Conservation (phyloP, 1,140 invertebrate species). For the Calosoma granatense region DNA sequence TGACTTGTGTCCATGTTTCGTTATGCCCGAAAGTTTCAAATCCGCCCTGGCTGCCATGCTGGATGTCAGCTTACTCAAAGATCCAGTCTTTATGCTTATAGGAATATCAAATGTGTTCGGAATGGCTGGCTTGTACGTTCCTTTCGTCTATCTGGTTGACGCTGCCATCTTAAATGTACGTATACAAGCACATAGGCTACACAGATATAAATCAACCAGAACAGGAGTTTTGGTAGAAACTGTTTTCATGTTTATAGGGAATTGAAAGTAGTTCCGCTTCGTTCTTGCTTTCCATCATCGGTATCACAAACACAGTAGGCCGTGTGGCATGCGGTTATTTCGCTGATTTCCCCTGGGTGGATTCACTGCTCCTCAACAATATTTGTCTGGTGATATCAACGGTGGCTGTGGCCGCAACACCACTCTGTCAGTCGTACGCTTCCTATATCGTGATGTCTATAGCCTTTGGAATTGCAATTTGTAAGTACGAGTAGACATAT, state of each 20-base stretch:
- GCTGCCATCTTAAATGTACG: slow-evolving; percentile 59
- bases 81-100: slow-evolving; percentile 87
- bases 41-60: slow-evolving; percentile 83
- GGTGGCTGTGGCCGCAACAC: slow-evolving; percentile 70
- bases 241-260: too few species aligned
- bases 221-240: background rate
- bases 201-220: background rate
- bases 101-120: slow-evolving; percentile 92
- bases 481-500: slow-evolving; percentile 57
- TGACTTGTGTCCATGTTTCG: slow-evolving; percentile 66
- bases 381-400: slow-evolving; percentile 85
- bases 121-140: slow-evolving; percentile 89
- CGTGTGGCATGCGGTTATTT: slow-evolving; percentile 80
- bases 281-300: slow-evolving; percentile 87
- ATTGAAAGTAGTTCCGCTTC: slow-evolving; percentile 68
- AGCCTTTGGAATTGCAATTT: slow-evolving; percentile 90
- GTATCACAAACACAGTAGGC: slow-evolving; percentile 87
- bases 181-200: background rate
- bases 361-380: slow-evolving; percentile 89
- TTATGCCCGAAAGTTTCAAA: slow-evolving; percentile 69
- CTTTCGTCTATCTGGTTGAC: slow-evolving; percentile 88
- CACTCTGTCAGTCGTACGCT: slow-evolving; percentile 69
- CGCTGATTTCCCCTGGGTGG: slow-evolving; percentile 75
- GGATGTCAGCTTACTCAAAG: slow-evolving; percentile 79
- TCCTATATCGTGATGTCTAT: slow-evolving; percentile 75